Conservation (phyloP, 2,888 invertebrate genomes). For the Eupithecia dodoneata region DNA sequence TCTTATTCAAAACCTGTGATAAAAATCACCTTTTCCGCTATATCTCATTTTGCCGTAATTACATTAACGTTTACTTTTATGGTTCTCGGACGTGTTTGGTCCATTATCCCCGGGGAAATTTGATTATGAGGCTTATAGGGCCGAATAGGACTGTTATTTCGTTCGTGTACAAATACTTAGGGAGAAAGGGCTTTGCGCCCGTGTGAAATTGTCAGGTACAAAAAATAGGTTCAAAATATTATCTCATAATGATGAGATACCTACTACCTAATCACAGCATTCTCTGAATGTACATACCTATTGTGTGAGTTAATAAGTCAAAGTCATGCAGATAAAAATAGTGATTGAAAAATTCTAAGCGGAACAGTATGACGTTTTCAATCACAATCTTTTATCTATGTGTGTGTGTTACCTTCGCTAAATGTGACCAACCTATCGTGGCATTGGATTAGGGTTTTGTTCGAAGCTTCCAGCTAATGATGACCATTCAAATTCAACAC, state of each 20-base stretch:
- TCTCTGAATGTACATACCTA: no score
- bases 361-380: no score
- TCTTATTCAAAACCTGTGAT: no score
- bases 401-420: no score
- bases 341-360: no score
- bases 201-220: conserved; percentile 19
- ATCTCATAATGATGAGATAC: background rate
- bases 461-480: background rate
- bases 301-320: no score
- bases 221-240: background rate
- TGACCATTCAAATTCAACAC: conserved; percentile 1
- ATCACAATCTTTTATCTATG: no score
- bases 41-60: conserved; percentile 23
- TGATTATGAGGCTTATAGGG: conserved; percentile 31
- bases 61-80: conserved; percentile 30
- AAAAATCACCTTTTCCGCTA: conserved; percentile 7
- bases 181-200: background rate
- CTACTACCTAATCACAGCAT: no score
- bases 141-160: conserved; percentile 25
- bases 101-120: conserved; percentile 33
- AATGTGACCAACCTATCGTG: no score
- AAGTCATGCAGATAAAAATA: no score
- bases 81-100: conserved; percentile 25
- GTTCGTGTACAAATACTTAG: conserved; percentile 23
- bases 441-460: background rate